Evolutionary conservation across 2,113 vertebrate species (phyloP), one percentile per base, ranked within the genome.

Genomic region (Prunella fulvescens): DNA sequence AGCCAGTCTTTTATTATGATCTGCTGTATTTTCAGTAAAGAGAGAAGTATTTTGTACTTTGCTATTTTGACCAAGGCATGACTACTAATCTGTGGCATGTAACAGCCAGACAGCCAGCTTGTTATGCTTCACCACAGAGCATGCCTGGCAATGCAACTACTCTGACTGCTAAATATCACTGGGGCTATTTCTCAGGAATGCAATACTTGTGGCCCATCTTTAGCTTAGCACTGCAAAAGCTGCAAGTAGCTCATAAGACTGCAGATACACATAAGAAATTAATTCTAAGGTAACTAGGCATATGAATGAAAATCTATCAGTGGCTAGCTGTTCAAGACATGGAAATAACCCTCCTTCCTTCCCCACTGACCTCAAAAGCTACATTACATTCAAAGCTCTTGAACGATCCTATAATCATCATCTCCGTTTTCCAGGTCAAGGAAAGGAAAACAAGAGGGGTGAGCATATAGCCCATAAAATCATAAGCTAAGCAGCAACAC

Each of bases 31-130:
- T 93, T 86, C 72, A 72, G 72, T 40, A 60, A 79, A 87, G 71
- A 25, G 24, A 92, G 51, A 95, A 92, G 20, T 79, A 80, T 79
- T 90, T 95, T 78, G 67, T 10, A 37, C 7, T 85, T 58, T 64
- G 40, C 17, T 89, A 53, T 94, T 94, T 94, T 42, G 81, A 39
- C 83, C 12, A 1, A 96, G 83, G 78, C 78, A 25, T 26, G 80
- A 81, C 66, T 91, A 91, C 56, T 96, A 84, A 95, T 95, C 91
- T 96, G 93, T 33, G 90, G 91, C 93, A 94, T 91, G 93, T 96
- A 91, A 74, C 91, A 97, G 93, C 87, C 93, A 96, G 96, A 91
- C 80, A 94, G 47, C 22, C 83, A 95, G 60, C 22, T 73, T 90
- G 86, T 89, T 92, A 83, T 10, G 28, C 67, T 93, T 97, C 94